Percentiles rank a stretch among this genome's conserved stretches.
phyloP scores from a whole-genome alignment of 2,113 vertebrate genomes.

The Engraulis encrasicolus region DNA sequence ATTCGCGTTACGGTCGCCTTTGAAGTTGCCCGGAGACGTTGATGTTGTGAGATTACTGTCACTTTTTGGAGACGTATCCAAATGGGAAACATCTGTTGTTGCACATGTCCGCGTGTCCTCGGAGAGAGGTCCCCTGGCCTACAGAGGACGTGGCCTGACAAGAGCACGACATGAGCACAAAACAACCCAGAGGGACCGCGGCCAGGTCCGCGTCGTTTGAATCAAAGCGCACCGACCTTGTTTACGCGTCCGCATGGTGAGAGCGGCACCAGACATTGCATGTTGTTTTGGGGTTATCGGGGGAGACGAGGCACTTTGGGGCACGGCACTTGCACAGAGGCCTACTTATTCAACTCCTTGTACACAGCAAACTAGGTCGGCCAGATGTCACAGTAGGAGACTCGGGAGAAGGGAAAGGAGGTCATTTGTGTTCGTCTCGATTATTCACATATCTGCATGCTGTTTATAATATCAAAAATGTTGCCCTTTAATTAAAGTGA shows the following conservation, averaged over 20 bases:
- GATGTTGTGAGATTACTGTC: not conserved
- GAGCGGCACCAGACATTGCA: conserved; percentile 32
- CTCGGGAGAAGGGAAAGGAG: not conserved
- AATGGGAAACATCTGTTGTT: conserved; percentile 18
- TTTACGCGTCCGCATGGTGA: conserved; percentile 43
- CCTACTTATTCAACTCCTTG: not conserved
- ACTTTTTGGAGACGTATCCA: not conserved
- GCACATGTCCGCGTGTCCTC: conserved; percentile 34
- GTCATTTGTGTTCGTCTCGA: not conserved
- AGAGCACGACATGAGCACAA: not conserved
- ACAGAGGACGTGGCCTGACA: conserved; percentile 22
- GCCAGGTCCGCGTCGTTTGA: conserved; percentile 17
- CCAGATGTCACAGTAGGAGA: not conserved
- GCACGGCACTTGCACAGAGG: not conserved
- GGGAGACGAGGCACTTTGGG: conserved; percentile 41
- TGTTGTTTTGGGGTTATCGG: conserved; percentile 31
- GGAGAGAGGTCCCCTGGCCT: conserved; percentile 33
- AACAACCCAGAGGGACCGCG: conserved; percentile 10
- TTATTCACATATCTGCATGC: not conserved
- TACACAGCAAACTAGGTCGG: conserved; percentile 9
- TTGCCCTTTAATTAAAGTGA: not conserved
- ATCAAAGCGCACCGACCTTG: conserved; percentile 35
- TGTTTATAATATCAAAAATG: not conserved
- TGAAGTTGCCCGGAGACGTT: not conserved
- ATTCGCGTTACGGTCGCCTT: not conserved